A percentile compares a stretch with the other conserved stretches of the same genome.
phyloP scores from a whole-genome alignment of 2,797 vertebrate genomes.

The Coranthus polyacanthus region DNA sequence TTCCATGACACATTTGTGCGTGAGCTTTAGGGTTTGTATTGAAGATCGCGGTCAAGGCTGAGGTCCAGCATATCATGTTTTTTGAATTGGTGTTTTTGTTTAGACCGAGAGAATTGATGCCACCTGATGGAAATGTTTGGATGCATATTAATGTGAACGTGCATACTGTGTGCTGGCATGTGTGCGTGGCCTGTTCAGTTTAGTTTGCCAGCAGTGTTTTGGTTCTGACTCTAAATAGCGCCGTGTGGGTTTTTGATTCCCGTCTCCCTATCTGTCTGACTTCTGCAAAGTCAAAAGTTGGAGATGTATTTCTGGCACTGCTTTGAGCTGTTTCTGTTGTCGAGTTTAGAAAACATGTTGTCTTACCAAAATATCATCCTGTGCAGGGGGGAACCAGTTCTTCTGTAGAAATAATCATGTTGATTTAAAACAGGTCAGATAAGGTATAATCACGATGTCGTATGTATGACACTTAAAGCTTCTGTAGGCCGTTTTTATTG shows the following conservation, averaged over 20 bases:
- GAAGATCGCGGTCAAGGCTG: conserved; percentile 31
- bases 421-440: too few relatives aligned
- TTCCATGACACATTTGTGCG: conserved; percentile 44
- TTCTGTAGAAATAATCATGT: too few relatives aligned
- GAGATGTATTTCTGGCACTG: conserved; percentile 44
- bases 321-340: conserved; percentile 30
- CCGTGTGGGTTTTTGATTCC: conserved; percentile 55
- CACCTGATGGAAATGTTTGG: conserved; percentile 44
- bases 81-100: conserved; percentile 36
- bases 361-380: conserved; percentile 21
- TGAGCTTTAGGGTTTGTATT: conserved; percentile 19
- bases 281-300: conserved; percentile 40
- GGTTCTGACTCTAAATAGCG: conserved; percentile 52
- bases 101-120: conserved; percentile 18
- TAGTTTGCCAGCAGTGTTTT: conserved; percentile 34
- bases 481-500: too few relatives aligned
- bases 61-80: not conserved
- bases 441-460: too few relatives aligned
- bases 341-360: conserved; percentile 11
- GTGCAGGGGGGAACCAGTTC: not conserved
- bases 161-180: not conserved
- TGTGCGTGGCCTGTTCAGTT: conserved; percentile 18
- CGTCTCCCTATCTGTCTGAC: conserved; percentile 47
- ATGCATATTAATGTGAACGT: conserved; percentile 43
- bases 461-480: too few relatives aligned